Conservation (phyloP, 2,888 invertebrate species). For the Agrotis puta region DNA sequence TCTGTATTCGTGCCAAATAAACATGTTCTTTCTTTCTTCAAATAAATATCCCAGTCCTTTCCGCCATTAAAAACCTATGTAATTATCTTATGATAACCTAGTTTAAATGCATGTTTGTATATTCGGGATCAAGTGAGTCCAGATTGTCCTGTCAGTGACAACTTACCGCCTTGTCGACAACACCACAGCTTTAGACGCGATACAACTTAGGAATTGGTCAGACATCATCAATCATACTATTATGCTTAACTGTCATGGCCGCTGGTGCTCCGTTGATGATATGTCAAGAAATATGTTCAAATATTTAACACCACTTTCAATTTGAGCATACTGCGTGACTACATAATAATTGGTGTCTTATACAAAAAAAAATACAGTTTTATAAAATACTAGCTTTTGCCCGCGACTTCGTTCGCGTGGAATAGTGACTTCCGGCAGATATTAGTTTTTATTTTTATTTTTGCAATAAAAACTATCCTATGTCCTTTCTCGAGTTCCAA, state of each 20-base stretch:
- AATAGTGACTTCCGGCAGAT: too few species aligned
- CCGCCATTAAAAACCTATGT: too few species aligned
- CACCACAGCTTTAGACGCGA: background rate
- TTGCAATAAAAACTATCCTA: too few species aligned
- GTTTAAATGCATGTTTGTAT: background rate
- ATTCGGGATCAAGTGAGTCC: background rate
- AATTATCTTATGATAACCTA: background rate
- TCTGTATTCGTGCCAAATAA: background rate
- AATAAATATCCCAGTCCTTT: background rate
- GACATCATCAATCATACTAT: conserved; percentile 1
- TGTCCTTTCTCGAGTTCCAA: too few species aligned
- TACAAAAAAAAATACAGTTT: background rate
- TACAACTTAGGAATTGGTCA: background rate
- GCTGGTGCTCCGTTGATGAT: background rate
- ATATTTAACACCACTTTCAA: background rate
- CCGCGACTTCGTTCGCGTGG: too few species aligned
- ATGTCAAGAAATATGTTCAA: background rate
- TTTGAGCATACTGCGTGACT: background rate
- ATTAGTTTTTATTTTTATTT: too few species aligned
- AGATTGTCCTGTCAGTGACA: background rate
- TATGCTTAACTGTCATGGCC: conserved; percentile 3
- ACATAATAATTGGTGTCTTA: too few species aligned
- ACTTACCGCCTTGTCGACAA: background rate
- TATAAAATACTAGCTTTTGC: too few species aligned
- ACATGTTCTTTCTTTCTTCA: background rate